Conservation (phyloP, 1,140 invertebrate species). For the Rhagoletis pomonella region DNA sequence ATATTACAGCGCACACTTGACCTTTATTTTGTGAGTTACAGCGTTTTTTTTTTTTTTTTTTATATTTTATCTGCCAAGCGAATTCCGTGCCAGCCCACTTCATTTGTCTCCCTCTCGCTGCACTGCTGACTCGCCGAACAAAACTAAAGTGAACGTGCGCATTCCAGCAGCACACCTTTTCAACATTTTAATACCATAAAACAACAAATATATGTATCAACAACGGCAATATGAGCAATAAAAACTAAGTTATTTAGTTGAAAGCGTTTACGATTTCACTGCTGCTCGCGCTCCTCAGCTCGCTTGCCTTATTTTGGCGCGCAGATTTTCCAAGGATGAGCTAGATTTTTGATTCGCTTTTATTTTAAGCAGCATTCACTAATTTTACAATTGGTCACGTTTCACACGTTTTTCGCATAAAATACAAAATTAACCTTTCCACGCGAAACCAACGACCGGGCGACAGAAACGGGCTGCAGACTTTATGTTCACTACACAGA, state of each 20-base stretch:
- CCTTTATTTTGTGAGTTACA: background rate
- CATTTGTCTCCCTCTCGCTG: background rate
- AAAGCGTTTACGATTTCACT: background rate
- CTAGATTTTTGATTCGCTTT: background rate
- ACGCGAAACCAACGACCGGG: background rate
- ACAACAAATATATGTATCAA: background rate
- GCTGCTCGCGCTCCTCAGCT: background rate
- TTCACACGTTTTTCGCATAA: conserved; percentile 56
- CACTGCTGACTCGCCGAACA: background rate
- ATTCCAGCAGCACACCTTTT: background rate
- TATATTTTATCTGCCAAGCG: background rate
- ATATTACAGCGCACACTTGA: background rate
- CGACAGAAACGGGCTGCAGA: background rate
- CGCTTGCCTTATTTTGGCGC: background rate
- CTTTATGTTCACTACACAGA: no score
- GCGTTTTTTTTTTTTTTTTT: background rate
- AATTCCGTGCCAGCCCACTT: background rate
- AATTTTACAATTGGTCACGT: conserved; percentile 57
- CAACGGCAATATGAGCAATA: background rate
- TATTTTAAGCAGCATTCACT: background rate
- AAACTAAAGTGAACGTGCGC: background rate
- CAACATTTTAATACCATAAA: background rate
- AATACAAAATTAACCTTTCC: conserved; percentile 58
- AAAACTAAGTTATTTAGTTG: background rate
- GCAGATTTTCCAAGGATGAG: background rate